Evolutionary conservation across 2,113 vertebrate genomes (phyloP).

Genomic region (Notothenia coriiceps): DNA sequence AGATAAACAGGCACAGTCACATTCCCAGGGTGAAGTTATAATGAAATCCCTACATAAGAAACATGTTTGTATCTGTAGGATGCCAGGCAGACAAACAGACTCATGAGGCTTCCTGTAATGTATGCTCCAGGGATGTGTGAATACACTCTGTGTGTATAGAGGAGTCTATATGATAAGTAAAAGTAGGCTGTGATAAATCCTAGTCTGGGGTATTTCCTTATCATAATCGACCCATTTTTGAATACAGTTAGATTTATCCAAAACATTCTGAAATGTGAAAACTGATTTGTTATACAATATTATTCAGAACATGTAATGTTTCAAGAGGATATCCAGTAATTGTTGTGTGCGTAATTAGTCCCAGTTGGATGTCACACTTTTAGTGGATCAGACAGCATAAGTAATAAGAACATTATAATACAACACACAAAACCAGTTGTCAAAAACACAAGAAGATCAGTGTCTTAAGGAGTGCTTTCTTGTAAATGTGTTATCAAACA

Average conservation of each 20-base stretch:
- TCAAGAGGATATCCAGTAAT: conserved; percentile 8
- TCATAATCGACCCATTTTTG: neutral
- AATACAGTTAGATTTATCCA: neutral
- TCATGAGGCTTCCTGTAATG: conserved; percentile 44
- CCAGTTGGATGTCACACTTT: neutral
- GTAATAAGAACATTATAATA: neutral
- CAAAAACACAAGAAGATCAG: neutral
- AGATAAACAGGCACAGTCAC: conserved; percentile 59
- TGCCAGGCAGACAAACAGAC: conserved; percentile 28
- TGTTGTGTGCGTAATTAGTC: neutral
- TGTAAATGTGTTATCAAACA: neutral
- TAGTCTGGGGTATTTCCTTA: conserved; percentile 9
- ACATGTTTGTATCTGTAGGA: conserved; percentile 25
- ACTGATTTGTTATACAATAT: neutral
- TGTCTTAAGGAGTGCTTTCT: neutral
- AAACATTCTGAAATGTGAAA: neutral
- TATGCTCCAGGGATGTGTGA: conserved; percentile 35
- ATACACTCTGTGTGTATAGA: conserved; percentile 27
- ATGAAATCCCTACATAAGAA: conserved; percentile 55
- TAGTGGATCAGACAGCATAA: neutral
- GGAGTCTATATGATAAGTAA: conserved; percentile 46
- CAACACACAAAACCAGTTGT: conserved; percentile 10
- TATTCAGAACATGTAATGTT: conserved; percentile 6
- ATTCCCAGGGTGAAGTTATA: conserved; percentile 57
- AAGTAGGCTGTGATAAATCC: conserved; percentile 32